Conservation (phyloP, 2,888 invertebrate species). For the Lasioglossum villosulum region DNA sequence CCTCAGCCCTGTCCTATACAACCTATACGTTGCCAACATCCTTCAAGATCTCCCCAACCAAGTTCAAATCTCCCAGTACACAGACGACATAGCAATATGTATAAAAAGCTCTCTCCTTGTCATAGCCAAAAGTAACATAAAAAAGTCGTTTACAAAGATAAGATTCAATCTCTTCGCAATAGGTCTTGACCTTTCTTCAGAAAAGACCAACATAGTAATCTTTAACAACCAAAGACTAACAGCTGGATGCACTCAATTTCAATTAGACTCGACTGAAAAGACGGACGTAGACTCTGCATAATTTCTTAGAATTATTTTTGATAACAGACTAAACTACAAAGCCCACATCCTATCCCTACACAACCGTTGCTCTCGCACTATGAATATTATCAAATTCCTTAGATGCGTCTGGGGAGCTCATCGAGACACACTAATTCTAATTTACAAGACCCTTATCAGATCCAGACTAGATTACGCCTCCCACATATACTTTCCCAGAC, state of each 20-base stretch:
- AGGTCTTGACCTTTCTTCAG: too few species aligned
- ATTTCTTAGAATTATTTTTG: neutral
- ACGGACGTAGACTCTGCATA: too few species aligned
- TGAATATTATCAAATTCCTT: constrained; percentile 23
- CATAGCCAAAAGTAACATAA: too few species aligned
- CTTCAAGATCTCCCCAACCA: neutral
- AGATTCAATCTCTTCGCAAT: too few species aligned
- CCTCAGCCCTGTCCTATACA: neutral
- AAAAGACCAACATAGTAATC: too few species aligned
- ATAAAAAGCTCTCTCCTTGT: neutral
- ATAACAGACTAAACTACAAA: neutral
- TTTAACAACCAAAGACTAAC: too few species aligned
- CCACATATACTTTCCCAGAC: neutral
- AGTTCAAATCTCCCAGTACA: constrained; percentile 13
- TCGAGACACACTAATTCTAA: constrained; percentile 31
- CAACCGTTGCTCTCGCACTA: neutral
- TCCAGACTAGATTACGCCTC: neutral
- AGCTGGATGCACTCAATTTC: too few species aligned
- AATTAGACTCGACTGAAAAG: too few species aligned
- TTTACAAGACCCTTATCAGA: neutral
- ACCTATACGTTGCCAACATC: neutral
- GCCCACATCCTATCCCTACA: neutral
- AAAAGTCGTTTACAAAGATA: neutral
- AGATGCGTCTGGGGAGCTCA: constrained; percentile 17
- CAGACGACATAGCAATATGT: constrained; percentile 22